Evolutionary conservation across 1,140 invertebrate genomes (phyloP).

Genomic region (Steinernema khuongi): DNA sequence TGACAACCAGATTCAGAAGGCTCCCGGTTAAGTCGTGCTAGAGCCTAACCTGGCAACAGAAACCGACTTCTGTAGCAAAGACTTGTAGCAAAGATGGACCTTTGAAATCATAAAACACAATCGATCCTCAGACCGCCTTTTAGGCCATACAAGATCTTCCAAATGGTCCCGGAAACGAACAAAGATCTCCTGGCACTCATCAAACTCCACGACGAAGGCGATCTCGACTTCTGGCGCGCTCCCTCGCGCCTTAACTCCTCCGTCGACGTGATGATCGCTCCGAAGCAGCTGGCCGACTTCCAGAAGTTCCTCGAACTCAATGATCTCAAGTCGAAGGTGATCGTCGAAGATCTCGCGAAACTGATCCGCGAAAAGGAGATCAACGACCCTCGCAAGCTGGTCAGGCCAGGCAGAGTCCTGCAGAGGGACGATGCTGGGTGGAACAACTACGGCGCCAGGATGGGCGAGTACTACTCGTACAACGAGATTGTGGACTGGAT

Average conservation of each 20-base stretch:
- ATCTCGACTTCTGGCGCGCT: slow-evolving; percentile 44
- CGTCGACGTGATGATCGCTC: slow-evolving; percentile 42
- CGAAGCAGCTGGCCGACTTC: slow-evolving; percentile 30
- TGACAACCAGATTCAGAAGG: no score
- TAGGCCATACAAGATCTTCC: slow-evolving; percentile 1
- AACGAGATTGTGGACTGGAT: slow-evolving; percentile 37
- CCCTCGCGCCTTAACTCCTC: slow-evolving; percentile 35
- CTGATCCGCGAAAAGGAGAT: slow-evolving; percentile 19
- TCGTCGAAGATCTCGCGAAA: slow-evolving; percentile 43
- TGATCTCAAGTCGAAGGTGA: slow-evolving; percentile 28
- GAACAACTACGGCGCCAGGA: slow-evolving; percentile 20
- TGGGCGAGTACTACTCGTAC: slow-evolving; percentile 46
- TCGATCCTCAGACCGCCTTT: no score
- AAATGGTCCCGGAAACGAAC: background rate
- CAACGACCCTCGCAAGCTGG: background rate
- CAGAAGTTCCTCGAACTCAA: slow-evolving; percentile 22
- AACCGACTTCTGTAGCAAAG: background rate
- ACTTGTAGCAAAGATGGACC: background rate
- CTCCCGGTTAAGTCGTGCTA: no score
- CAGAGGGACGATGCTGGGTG: background rate
- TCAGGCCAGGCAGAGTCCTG: background rate
- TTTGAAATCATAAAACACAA: no score
- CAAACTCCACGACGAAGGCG: slow-evolving; percentile 14
- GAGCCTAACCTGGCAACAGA: background rate
- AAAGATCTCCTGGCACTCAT: background rate